A percentile compares a stretch with the other conserved stretches of the same genome.
Conservation (phyloP, 2,888 invertebrate genomes). For the Notodonta ziczac region DNA sequence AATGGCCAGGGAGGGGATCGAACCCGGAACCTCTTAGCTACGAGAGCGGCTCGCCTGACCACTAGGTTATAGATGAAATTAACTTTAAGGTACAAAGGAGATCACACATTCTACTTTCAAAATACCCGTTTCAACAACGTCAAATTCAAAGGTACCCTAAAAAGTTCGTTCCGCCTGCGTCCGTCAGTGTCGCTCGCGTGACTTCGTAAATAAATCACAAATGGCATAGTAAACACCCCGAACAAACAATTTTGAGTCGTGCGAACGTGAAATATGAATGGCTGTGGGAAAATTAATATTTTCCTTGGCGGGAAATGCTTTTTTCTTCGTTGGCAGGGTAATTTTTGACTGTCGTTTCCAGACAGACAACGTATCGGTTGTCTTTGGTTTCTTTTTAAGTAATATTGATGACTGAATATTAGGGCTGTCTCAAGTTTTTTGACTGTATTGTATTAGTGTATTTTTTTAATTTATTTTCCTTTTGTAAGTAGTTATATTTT, state of each 20-base stretch:
- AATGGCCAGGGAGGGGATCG: too few species aligned
- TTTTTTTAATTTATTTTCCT: too few species aligned
- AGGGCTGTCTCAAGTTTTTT: not conserved
- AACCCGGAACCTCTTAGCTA: too few species aligned
- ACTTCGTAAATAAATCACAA: slow-evolving; percentile 39
- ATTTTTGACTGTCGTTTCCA: slow-evolving; percentile 16
- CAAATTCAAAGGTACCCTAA: slow-evolving; percentile 5
- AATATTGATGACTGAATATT: not conserved
- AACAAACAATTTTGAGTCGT: slow-evolving; percentile 34
- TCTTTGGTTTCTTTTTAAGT: not conserved
- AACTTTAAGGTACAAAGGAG: too few species aligned
- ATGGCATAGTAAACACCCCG: slow-evolving; percentile 35
- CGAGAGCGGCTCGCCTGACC: too few species aligned
- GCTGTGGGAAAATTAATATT: slow-evolving; percentile 28
- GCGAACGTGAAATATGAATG: slow-evolving; percentile 38
- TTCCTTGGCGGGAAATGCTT: slow-evolving; percentile 9
- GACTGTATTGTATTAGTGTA: not conserved
- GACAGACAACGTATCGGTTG: slow-evolving; percentile 2
- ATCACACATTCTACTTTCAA: not conserved
- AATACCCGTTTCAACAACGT: not conserved
- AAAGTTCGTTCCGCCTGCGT: slow-evolving; percentile 30
- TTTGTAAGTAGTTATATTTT: too few species aligned
- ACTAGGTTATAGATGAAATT: too few species aligned
- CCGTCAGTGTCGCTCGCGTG: slow-evolving; percentile 39
- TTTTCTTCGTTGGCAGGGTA: not conserved